phyloP scores from a whole-genome alignment of 2,888 invertebrate genomes.

The Erebia ligea region DNA sequence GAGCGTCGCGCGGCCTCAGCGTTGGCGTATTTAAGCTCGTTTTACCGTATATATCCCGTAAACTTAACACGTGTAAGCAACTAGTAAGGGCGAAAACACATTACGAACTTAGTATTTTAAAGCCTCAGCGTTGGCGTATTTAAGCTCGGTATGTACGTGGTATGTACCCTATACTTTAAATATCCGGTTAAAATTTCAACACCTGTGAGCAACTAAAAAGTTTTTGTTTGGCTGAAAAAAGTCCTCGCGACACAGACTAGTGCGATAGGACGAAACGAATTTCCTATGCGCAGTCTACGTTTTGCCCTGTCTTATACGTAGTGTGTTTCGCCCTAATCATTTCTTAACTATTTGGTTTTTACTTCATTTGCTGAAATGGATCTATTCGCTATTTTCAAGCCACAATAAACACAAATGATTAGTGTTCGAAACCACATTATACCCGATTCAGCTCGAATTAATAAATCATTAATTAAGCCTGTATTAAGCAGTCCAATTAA shows the following conservation, averaged over 20 bases:
- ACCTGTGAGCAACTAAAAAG: slow-evolving; percentile 14
- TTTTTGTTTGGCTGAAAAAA: too few species aligned
- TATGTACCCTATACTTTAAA: slow-evolving; percentile 15
- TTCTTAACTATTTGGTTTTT: too few species aligned
- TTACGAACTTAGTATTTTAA: too few species aligned
- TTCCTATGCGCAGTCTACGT: too few species aligned
- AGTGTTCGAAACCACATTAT: not conserved
- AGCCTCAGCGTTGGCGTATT: slow-evolving; percentile 21
- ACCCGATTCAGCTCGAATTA: not conserved
- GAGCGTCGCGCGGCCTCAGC: slow-evolving; percentile 29
- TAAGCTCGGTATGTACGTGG: slow-evolving; percentile 31
- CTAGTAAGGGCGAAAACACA: not conserved
- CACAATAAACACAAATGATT: too few species aligned
- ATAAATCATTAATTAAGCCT: too few species aligned
- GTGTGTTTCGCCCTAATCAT: too few species aligned
- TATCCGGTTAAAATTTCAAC: not conserved
- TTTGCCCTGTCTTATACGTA: too few species aligned
- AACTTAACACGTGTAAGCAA: slow-evolving; percentile 11
- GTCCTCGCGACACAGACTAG: too few species aligned
- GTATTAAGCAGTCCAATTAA: not conserved
- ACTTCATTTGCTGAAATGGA: not conserved
- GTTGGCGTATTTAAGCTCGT: slow-evolving; percentile 29
- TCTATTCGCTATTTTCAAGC: too few species aligned
- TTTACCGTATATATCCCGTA: slow-evolving; percentile 28
- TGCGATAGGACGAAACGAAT: too few species aligned